Evolutionary conservation across 2,113 vertebrate species (phyloP), one percentile per base, ranked within the genome.

Genomic region (Amia ocellicauda): DNA sequence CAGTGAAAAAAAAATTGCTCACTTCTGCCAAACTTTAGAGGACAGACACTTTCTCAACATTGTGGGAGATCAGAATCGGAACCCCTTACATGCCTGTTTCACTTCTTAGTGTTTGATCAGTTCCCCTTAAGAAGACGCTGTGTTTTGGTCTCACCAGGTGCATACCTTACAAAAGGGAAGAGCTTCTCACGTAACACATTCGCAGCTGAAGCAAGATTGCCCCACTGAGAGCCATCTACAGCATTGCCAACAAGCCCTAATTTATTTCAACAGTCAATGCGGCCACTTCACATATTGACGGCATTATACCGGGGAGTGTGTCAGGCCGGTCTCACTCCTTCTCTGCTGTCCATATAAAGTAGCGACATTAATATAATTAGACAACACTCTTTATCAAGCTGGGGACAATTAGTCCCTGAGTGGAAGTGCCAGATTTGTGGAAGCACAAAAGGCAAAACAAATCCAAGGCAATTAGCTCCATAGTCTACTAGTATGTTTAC

Each of bases 331-430:
- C 45, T 47, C 45, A 5, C 45, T 47, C 5, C 13, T 19, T 47
- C 16, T 7, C 45, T 47, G 45, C 45, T 17, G 13, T 47, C 13
- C 45, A 47, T 47, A 17, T 47, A 47, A 47, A 47, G 45, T 19
- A 47, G 45, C 16, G n/a, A 19, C 45, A 47, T 47, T 47, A 47
- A 47, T 47, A 47, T 47, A 47, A 47, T 47, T 47, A 47, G 45
- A 17, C 45, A 47, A 17, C 45, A 47, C 16, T 47, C 45, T 47
- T 47, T 47, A 47, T 47, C 45, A 47, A 47, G 4, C 45, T 14
- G 8, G n/a, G 45, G n/a, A 47, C 45, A 47, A 47, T 47, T 47
- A 47, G 4, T 47, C 45, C 45, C 2, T 47, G 5, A 47, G 45
- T 47, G 13, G 13, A n/a, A 47, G 45, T 5, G 45, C 5, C 45